Evolutionary conservation across 2,797 vertebrate species (phyloP).

Genomic region (Girardinus metallicus): DNA sequence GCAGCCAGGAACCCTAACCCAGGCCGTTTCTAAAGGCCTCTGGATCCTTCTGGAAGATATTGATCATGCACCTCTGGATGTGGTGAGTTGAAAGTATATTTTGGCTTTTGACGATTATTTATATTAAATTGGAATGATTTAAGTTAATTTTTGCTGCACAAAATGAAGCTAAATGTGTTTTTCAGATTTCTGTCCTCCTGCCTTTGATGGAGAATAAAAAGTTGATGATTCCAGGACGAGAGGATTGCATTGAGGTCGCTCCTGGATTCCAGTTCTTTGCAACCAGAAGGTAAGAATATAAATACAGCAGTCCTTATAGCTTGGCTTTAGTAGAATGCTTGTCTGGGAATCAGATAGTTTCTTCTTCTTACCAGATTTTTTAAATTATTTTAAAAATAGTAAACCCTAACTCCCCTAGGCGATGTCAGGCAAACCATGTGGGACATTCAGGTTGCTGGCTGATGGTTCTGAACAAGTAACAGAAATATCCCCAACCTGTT

Average conservation of each 20-base stretch:
- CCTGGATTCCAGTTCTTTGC: constrained; percentile 97
- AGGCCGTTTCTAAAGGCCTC: constrained; percentile 90
- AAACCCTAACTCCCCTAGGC: background rate
- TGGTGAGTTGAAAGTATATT: constrained; percentile 79
- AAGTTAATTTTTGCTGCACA: background rate
- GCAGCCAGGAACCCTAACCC: constrained; percentile 94
- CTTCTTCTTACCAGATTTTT: background rate
- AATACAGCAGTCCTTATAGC: background rate
- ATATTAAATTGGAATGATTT: background rate
- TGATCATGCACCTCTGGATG: constrained; percentile 95
- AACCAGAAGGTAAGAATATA: constrained; percentile 87
- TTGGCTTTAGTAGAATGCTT: background rate
- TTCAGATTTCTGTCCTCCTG: constrained; percentile 92
- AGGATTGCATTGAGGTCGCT: constrained; percentile 90
- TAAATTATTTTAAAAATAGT: too few species aligned
- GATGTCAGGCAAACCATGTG: background rate
- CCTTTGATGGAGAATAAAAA: constrained; percentile 95
- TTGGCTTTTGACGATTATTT: background rate
- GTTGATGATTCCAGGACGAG: constrained; percentile 91
- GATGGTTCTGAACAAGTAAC: background rate
- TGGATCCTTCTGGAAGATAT: constrained; percentile 98
- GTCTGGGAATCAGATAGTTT: background rate
- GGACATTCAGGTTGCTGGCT: background rate
- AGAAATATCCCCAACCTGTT: background rate
- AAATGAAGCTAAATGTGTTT: background rate